phyloP scores from a whole-genome alignment of 1,140 invertebrate genomes.

The Harlomillsia oculata region DNA sequence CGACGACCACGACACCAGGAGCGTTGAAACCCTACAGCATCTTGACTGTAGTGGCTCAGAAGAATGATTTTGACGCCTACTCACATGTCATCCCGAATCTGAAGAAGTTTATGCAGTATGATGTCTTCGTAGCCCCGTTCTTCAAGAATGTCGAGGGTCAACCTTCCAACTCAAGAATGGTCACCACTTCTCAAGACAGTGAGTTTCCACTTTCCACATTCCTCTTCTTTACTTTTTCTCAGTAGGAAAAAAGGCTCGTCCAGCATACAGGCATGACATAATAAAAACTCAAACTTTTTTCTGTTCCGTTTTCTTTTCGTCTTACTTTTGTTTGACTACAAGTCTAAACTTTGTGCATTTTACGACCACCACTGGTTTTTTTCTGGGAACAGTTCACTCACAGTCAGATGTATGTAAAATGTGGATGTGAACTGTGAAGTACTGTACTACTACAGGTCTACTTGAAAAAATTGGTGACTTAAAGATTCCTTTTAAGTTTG shows the following conservation, averaged over 20 bases:
- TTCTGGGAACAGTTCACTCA: too few species aligned
- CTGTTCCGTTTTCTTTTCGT: too few species aligned
- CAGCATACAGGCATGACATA: too few species aligned
- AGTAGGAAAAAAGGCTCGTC: too few species aligned
- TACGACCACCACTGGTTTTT: too few species aligned
- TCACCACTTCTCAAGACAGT: constrained; percentile 60
- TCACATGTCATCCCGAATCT: constrained; percentile 59
- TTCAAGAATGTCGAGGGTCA: constrained; percentile 65
- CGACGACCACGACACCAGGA: constrained; percentile 39
- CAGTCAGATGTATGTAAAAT: too few species aligned
- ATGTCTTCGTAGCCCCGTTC: constrained; percentile 72
- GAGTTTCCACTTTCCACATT: constrained; percentile 38
- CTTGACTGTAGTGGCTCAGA: constrained; percentile 35
- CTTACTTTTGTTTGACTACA: too few species aligned
- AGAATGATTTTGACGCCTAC: constrained; percentile 39
- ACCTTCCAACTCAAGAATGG: constrained; percentile 62
- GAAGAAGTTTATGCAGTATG: constrained; percentile 73
- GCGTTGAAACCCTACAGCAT: constrained; percentile 24
- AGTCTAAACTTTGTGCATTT: too few species aligned
- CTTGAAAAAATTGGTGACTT: background rate
- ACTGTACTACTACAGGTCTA: too few species aligned
- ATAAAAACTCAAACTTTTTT: too few species aligned
- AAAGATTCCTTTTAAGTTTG: background rate
- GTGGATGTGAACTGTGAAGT: too few species aligned
- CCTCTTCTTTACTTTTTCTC: too few species aligned